These are phyloP conservation scores for Anguilla anguilla DNA, from an alignment of 2,797 vertebrate genomes.

Conservation along the genomic window DNA sequence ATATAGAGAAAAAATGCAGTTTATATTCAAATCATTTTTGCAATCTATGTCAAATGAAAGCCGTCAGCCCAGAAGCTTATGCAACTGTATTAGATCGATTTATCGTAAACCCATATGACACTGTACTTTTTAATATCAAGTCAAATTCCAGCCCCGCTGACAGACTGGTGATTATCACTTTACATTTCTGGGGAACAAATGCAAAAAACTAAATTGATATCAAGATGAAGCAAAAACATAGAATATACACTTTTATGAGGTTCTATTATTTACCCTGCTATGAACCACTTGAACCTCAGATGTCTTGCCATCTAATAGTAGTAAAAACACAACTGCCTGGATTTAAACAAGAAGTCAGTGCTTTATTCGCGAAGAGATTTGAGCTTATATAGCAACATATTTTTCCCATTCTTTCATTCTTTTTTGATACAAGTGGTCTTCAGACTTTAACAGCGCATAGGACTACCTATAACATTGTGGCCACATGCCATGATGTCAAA, in stretches of 20 bases:
- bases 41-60: not conserved
- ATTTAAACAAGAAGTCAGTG: not conserved
- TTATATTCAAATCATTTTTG: not conserved
- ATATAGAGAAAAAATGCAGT: constrained; percentile 21
- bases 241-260: not conserved
- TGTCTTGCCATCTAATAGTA: not conserved
- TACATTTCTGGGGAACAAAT: not conserved
- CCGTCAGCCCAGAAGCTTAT: not conserved
- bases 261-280: not conserved
- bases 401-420: not conserved
- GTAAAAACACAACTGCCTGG: not conserved
- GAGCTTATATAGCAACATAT: not conserved
- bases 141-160: not conserved
- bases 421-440: not conserved
- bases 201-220: not conserved
- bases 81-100: not conserved
- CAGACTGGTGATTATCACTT: not conserved
- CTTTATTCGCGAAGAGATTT: not conserved
- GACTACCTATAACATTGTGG: not conserved
- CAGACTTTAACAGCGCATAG: not conserved
- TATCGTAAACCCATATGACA: not conserved
- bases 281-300: not conserved
- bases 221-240: not conserved
- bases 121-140: not conserved
- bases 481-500: not conserved